A percentile compares a stretch with the other conserved stretches of the same genome.
These are phyloP conservation scores for Perca fluviatilis DNA, from an alignment of 2,113 vertebrate genomes.

Conservation along the genomic window DNA sequence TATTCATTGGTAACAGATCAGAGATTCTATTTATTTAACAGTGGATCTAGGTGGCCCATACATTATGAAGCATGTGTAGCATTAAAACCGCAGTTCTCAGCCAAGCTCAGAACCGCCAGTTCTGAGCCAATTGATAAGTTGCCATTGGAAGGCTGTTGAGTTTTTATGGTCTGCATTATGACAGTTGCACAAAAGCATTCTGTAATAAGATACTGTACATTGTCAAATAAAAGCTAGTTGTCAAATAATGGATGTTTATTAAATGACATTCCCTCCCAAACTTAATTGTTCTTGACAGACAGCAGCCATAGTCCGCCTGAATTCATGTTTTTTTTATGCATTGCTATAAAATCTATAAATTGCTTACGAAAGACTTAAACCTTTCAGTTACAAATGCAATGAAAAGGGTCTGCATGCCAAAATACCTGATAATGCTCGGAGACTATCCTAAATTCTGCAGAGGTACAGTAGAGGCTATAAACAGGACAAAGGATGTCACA, in stretches of 20 bases:
- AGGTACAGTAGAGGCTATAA: background rate
- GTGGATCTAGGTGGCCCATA: background rate
- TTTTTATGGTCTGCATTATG: background rate
- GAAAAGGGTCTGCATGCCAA: background rate
- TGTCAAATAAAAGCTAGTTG: background rate
- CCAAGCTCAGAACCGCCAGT: no score
- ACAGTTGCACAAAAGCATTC: background rate
- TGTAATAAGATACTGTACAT: background rate
- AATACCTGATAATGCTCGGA: no score
- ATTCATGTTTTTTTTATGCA: background rate
- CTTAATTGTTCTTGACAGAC: background rate
- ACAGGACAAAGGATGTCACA: background rate
- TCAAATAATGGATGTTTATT: background rate
- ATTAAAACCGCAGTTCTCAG: slow-evolving; percentile 14
- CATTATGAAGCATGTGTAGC: background rate
- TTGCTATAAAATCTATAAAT: background rate
- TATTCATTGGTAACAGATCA: slow-evolving; percentile 2
- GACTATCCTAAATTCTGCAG: background rate
- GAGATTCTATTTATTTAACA: slow-evolving; percentile 7
- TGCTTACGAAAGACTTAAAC: background rate
- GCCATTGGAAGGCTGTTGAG: background rate
- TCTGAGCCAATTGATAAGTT: background rate
- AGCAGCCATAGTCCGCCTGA: background rate
- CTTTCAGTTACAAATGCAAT: background rate
- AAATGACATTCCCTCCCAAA: background rate